Evolutionary conservation across 1,140 invertebrate genomes (phyloP).

Genomic region (Zaprionus vittiger): DNA sequence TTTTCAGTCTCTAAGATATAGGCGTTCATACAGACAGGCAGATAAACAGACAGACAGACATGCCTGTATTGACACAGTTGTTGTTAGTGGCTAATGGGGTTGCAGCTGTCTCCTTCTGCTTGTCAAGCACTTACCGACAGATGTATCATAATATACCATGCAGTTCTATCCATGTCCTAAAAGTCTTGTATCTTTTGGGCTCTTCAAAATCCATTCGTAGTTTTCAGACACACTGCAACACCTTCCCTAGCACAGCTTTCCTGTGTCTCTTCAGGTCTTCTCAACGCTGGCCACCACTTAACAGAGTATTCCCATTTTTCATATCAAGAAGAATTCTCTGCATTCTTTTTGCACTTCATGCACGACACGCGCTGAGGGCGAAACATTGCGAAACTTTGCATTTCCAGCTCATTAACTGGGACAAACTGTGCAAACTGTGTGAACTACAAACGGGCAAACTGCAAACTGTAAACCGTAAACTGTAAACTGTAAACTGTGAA

Average conservation of each 20-base stretch:
- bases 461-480: constrained; percentile 48
- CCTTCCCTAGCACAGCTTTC: no score
- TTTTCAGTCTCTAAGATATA: no score
- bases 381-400: constrained; percentile 58
- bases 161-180: no score
- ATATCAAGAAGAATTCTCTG: not conserved
- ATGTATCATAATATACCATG: no score
- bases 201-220: not conserved
- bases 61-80: no score
- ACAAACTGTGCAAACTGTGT: constrained; percentile 52
- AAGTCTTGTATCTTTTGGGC: no score
- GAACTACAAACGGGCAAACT: constrained; percentile 35
- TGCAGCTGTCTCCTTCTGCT: no score
- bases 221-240: not conserved
- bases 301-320: constrained; percentile 23
- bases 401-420: constrained; percentile 77
- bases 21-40: no score
- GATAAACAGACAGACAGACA: no score
- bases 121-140: no score
- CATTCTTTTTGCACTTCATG: constrained; percentile 3
- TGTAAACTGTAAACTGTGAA: not conserved
- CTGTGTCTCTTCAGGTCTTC: not conserved
- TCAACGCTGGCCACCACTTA: not conserved
- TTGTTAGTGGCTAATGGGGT: no score
- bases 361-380: not conserved